Base-by-base conservation (phyloP, 2,888 invertebrate species). In the Cheilosia variabilis region DNA sequence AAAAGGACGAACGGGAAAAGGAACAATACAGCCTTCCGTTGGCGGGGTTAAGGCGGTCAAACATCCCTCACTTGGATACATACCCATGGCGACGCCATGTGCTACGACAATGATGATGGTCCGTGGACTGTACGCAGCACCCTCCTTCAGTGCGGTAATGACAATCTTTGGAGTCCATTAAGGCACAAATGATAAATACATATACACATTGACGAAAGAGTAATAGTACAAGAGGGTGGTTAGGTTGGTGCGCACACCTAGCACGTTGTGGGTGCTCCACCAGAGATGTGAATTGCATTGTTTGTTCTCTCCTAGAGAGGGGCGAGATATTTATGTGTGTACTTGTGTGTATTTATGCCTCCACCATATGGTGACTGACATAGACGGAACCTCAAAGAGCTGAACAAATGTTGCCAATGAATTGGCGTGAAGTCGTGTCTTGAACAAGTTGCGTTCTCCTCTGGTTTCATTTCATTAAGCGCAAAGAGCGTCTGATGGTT, bases 161-260 rank as follows among this genome's bases (percentile, higher is more conserved):
- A 52, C 62, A 78, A 72, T 73, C 73, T 83, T 83, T 73, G 47
- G 52, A 79, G 78, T 79, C 78, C 79, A 84, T 84, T 84, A 79
- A 65, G 63, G 73, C 65, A 60, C 75, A 75, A 84, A 84, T 79
- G 45, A 57, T 65, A 50, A 34, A 66, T 55, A 69, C 17, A 37
- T 13, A 50, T 50, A 22, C 22, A 50, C 19, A 50, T 13, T 3
- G 13, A 10, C 50, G 9, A 50, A 50, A 1, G 27, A 27, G 4
- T 22, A 22, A 22, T 3, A 22, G 22, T 13, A 5, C 13, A 15
- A 24, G 52, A 22, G 6, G 52, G 13, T 13, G 5, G 22, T 22
- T 15, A 4, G 10, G 17, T 45, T n/a, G 34, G 34, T 58, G 66
- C 68, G 78, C 62, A 68, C 13, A 68, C 52, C 72, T 68, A 24